These are phyloP conservation scores for Oreochromis niloticus DNA, from an alignment of 2,113 vertebrate species.

Conservation along the genomic window DNA sequence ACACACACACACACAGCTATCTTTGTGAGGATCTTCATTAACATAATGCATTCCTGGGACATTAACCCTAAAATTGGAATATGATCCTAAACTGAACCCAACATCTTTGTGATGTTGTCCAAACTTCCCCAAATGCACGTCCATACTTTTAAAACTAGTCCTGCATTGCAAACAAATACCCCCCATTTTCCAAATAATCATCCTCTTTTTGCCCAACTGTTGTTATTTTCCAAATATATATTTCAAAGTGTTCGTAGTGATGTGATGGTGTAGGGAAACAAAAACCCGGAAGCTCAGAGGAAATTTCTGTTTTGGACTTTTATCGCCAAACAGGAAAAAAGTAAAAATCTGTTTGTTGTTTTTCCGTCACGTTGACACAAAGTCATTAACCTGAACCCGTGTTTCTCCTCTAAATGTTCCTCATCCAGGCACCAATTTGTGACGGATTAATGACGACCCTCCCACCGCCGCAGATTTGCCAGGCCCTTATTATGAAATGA, in stretches of 20 bases:
- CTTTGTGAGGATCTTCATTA: background rate
- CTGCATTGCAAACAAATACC: background rate
- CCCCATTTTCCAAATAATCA: background rate
- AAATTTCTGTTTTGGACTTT: background rate
- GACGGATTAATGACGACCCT: background rate
- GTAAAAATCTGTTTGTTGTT: background rate
- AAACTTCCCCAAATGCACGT: background rate
- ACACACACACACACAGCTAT: background rate
- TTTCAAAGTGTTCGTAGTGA: background rate
- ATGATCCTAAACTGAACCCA: background rate
- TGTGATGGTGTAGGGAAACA: background rate
- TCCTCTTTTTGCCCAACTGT: background rate
- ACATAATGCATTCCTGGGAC: background rate
- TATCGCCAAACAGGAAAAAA: background rate
- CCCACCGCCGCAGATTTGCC: background rate
- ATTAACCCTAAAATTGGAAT: background rate
- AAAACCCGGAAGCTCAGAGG: rapidly evolving
- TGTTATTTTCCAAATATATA: background rate
- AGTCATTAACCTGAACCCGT: background rate
- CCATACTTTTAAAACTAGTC: rapidly evolving
- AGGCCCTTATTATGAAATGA: background rate
- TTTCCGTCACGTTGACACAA: background rate
- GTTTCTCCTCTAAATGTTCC: background rate
- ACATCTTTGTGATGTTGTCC: background rate
- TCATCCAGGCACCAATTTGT: background rate